These are phyloP conservation scores for Heterochromis multidens DNA, from an alignment of 2,113 vertebrate genomes.

Conservation along the genomic window DNA sequence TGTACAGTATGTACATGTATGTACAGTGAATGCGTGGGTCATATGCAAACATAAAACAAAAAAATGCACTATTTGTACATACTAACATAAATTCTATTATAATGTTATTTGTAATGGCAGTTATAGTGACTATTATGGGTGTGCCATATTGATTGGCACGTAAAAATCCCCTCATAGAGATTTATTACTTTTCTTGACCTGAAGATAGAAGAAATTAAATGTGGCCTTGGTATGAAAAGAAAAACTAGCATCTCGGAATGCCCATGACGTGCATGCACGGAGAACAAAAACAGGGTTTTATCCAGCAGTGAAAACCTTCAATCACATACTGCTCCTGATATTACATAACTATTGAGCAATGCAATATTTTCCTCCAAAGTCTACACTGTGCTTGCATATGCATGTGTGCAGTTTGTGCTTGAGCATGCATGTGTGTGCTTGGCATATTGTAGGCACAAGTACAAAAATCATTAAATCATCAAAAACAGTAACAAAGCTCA, in stretches of 20 bases:
- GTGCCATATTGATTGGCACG: background rate
- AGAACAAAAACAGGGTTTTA: background rate
- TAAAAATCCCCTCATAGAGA: background rate
- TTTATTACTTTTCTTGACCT: background rate
- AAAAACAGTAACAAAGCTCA: background rate
- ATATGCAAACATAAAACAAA: background rate
- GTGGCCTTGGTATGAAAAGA: background rate
- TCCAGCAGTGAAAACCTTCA: background rate
- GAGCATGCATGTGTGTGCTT: background rate
- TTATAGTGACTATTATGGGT: background rate
- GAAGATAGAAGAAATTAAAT: accelerated
- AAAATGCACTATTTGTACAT: no score
- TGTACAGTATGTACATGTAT: background rate
- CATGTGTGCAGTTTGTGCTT: background rate
- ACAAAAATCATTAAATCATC: slow-evolving; percentile 18
- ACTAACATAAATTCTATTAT: no score
- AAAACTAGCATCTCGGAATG: background rate
- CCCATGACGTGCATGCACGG: background rate
- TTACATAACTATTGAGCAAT: background rate
- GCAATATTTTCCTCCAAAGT: background rate
- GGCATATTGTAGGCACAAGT: background rate
- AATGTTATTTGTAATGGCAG: background rate
- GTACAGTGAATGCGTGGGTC: background rate
- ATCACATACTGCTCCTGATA: background rate
- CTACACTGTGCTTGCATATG: background rate